Percentiles rank a stretch among this genome's conserved stretches.
Conservation (phyloP, 2,113 vertebrate genomes). For the Isurus oxyrinchus region DNA sequence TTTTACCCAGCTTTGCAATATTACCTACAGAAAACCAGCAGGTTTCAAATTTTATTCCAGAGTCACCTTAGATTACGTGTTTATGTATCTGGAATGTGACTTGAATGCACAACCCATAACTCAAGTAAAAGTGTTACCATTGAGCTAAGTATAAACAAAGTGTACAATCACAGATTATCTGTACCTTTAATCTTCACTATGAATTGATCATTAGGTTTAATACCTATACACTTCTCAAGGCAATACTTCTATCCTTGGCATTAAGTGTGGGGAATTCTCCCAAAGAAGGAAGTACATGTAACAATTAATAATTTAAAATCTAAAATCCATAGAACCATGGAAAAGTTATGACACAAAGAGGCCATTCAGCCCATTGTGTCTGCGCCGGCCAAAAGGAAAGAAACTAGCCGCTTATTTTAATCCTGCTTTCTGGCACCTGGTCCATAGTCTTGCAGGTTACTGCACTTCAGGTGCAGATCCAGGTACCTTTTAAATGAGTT, state of each 20-base stretch:
- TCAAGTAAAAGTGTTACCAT: not conserved
- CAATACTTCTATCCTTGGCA: not conserved
- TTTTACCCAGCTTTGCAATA: constrained; percentile 53
- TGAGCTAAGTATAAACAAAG: not conserved
- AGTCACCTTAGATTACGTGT: not conserved
- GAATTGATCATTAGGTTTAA: not conserved
- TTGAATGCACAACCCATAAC: not conserved
- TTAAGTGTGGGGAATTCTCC: not conserved
- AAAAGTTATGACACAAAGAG: too few species aligned
- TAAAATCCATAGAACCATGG: not conserved
- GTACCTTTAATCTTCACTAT: not conserved
- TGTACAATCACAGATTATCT: not conserved
- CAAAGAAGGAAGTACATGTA: not conserved
- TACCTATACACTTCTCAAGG: not conserved
- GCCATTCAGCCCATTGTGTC: too few species aligned
- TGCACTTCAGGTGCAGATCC: too few species aligned
- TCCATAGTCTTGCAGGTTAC: too few species aligned
- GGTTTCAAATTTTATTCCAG: not conserved
- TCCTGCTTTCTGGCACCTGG: too few species aligned
- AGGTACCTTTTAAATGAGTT: too few species aligned
- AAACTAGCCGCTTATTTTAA: too few species aligned
- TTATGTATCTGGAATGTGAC: not conserved
- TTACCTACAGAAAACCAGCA: constrained; percentile 52
- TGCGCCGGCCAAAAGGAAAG: too few species aligned
- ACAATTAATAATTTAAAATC: not conserved